Conservation (phyloP, 2,113 vertebrate species). For the Hypocryptadius cinnamomeus region DNA sequence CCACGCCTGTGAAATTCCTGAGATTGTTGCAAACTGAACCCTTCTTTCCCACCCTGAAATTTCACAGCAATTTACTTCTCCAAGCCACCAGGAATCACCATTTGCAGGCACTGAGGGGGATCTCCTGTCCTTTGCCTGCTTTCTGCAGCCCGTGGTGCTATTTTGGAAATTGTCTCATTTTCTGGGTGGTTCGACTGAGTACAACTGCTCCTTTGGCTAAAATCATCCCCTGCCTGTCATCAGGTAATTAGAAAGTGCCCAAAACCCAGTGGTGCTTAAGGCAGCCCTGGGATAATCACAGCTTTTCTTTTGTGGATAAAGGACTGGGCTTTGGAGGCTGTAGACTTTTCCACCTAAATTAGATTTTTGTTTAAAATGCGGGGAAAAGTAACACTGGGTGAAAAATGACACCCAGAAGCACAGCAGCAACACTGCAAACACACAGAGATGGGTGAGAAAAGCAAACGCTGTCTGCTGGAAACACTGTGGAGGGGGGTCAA, state of each 20-base stretch:
- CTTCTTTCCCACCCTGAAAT: background rate
- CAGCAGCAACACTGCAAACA: background rate
- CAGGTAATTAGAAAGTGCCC: constrained; percentile 20
- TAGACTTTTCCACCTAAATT: background rate
- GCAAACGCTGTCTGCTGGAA: background rate
- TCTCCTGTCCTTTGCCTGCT: background rate
- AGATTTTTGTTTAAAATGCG: background rate
- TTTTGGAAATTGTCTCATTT: constrained; percentile 47
- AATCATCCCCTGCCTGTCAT: background rate
- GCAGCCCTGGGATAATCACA: background rate
- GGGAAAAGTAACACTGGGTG: background rate
- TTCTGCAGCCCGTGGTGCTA: background rate
- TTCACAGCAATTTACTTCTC: background rate
- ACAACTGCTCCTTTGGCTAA: constrained; percentile 9
- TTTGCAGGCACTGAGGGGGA: background rate
- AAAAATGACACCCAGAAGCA: background rate
- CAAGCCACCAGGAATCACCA: background rate
- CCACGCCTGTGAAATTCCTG: background rate
- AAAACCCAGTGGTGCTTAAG: constrained; percentile 50
- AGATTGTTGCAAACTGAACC: background rate
- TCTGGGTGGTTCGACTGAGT: constrained; percentile 3
- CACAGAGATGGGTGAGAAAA: background rate
- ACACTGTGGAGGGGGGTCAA: fast-evolving
- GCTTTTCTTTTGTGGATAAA: background rate
- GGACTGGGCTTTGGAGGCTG: background rate